Conservation (phyloP, 2,888 invertebrate genomes). For the Choreutis nemorana region DNA sequence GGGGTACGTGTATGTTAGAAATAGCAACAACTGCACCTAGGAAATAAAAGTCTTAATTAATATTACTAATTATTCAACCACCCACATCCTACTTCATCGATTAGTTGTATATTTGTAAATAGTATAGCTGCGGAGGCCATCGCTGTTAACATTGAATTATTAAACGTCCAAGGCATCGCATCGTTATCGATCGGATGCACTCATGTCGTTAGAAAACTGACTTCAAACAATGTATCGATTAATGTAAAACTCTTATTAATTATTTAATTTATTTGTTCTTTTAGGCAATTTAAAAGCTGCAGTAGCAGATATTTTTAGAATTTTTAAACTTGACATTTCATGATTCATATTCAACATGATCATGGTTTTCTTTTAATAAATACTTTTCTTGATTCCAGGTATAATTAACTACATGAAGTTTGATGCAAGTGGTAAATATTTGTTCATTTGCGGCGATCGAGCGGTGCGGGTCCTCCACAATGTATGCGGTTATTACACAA, state of each 20-base stretch:
- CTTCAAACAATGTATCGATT: too few relatives aligned
- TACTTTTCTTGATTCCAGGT: conserved; percentile 55
- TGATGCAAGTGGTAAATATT: conserved; percentile 76
- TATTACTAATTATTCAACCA: too few relatives aligned
- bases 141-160: too few relatives aligned
- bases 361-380: neutral
- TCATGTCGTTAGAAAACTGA: too few relatives aligned
- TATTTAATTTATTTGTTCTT: neutral
- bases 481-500: conserved; percentile 50
- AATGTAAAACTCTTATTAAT: neutral
- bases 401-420: conserved; percentile 74
- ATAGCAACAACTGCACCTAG: too few relatives aligned
- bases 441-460: conserved; percentile 78
- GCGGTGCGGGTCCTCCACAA: conserved; percentile 83
- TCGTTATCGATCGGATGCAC: too few relatives aligned
- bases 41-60: too few relatives aligned
- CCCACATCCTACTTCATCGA: too few relatives aligned
- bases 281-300: neutral
- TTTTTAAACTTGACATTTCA: neutral
- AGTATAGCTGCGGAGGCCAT: too few relatives aligned
- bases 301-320: neutral
- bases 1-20: too few relatives aligned
- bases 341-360: neutral
- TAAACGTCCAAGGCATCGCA: too few relatives aligned
- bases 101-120: too few relatives aligned